Conservation (phyloP, 2,797 vertebrate genomes). For the Myotis vivesi region DNA sequence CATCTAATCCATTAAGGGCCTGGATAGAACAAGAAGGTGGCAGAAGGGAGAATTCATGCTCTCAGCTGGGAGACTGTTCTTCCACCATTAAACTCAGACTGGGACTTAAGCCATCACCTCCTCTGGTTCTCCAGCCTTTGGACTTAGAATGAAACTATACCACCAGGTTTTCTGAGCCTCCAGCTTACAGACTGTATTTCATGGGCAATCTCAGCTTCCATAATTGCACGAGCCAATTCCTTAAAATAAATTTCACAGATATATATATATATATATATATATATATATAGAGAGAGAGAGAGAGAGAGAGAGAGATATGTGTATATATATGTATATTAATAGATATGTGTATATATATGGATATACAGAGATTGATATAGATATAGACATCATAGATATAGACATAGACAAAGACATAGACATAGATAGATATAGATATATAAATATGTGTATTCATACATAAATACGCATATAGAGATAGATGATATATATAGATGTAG, state of each 20-base stretch:
- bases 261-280: not conserved
- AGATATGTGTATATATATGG: not conserved
- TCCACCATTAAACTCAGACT: not conserved
- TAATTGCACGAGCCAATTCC: not conserved
- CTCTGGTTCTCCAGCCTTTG: not conserved
- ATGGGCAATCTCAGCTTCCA: not conserved
- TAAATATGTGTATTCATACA: too few relatives aligned
- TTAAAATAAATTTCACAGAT: not conserved
- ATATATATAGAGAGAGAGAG: not conserved
- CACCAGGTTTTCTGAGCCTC: not conserved
- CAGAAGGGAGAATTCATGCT: not conserved
- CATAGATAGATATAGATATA: not conserved
- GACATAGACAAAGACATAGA: too few relatives aligned
- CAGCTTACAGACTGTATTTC: not conserved
- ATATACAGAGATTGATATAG: not conserved
- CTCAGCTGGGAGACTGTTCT: not conserved
- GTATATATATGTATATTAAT: not conserved
- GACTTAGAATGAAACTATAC: not conserved
- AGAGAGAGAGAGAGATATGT: not conserved
- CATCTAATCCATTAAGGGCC: not conserved
- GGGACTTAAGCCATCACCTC: not conserved
- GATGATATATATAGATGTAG: not conserved
- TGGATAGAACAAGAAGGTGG: not conserved
- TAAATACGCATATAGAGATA: too few relatives aligned
- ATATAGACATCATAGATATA: not conserved